These are phyloP conservation scores for Etheostoma nigrum DNA, from an alignment of 2,797 vertebrate genomes.

Conservation along the genomic window DNA sequence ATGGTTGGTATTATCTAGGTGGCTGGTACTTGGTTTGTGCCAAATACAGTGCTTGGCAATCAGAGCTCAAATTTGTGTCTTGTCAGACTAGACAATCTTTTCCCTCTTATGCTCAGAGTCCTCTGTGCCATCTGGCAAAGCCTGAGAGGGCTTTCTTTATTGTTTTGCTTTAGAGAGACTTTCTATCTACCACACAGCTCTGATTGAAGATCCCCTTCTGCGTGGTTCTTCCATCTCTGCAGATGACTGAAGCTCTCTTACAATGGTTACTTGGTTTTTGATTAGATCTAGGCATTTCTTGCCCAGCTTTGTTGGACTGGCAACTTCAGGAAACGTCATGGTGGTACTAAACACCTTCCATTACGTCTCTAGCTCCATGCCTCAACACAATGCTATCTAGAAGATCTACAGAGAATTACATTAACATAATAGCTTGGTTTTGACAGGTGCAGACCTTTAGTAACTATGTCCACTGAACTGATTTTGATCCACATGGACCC, in stretches of 20 bases:
- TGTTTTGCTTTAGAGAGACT: slow-evolving; percentile 12
- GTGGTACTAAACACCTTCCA: slow-evolving; percentile 2
- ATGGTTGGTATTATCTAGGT: slow-evolving; percentile 5
- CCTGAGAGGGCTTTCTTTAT: slow-evolving; percentile 1
- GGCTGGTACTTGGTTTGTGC: slow-evolving; percentile 7
- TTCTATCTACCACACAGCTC: slow-evolving; percentile 11
- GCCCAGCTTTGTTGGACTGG: background rate
- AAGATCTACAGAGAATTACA: background rate
- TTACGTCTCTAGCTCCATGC: background rate
- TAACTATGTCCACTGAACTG: background rate
- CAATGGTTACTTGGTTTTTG: background rate
- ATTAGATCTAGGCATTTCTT: background rate
- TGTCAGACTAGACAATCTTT: slow-evolving; percentile 19
- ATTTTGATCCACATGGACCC: background rate
- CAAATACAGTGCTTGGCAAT: slow-evolving; percentile 22
- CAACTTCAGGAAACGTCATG: background rate
- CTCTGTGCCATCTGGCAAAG: slow-evolving; percentile 24
- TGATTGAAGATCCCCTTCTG: slow-evolving; percentile 9
- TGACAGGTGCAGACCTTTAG: background rate
- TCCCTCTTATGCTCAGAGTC: slow-evolving; percentile 4
- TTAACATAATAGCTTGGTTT: slow-evolving; percentile 1
- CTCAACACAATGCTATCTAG: background rate
- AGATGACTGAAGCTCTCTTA: background rate
- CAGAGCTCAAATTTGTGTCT: slow-evolving; percentile 20
- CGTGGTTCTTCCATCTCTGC: slow-evolving; percentile 1